Conservation (phyloP, 2,797 vertebrate genomes). For the Falco naumanni region DNA sequence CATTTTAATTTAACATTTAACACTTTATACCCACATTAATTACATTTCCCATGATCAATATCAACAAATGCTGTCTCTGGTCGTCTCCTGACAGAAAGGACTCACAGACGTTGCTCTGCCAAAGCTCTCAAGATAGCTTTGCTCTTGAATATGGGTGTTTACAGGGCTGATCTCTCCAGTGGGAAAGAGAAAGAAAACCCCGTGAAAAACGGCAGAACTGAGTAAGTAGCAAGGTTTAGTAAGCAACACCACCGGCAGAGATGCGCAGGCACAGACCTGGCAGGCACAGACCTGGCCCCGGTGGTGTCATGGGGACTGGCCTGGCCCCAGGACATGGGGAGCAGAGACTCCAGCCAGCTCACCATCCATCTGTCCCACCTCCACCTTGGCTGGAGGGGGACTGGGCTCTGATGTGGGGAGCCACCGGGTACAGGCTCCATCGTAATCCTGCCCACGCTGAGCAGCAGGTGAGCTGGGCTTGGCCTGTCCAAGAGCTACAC, state of each 20-base stretch:
- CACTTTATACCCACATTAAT: slow-evolving; percentile 3
- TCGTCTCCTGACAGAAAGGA: neutral
- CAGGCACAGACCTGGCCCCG: neutral
- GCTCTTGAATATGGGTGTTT: neutral
- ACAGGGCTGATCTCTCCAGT: neutral
- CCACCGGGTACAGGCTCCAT: neutral
- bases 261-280: rapidly evolving
- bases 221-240: neutral
- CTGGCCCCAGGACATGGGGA: neutral
- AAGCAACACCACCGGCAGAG: neutral
- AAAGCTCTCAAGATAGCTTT: neutral
- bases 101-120: neutral
- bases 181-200: neutral
- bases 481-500: neutral
- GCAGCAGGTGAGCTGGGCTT: neutral
- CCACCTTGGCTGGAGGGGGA: neutral
- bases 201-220: neutral
- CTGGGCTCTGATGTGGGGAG: neutral
- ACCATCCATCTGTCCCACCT: neutral
- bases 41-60: neutral
- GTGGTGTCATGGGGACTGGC: neutral
- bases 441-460: neutral
- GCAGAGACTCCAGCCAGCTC: neutral
- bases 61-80: neutral
- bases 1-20: slow-evolving; percentile 51